Evolutionary conservation across 2,888 invertebrate species (phyloP), one percentile per base, ranked within the genome.

Genomic region (Cartodere bifasciata): DNA sequence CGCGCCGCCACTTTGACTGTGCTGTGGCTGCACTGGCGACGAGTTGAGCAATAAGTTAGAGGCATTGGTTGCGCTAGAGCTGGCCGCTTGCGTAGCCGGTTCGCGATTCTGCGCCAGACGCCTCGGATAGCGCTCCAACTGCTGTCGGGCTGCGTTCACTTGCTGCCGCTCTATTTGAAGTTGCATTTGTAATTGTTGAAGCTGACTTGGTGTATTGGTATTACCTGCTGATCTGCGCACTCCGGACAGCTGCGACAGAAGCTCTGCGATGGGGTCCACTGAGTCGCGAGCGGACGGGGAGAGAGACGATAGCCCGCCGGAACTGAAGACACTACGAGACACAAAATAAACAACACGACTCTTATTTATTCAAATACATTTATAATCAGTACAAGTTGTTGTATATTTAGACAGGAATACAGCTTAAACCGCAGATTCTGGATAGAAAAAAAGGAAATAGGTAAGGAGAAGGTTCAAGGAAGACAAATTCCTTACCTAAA

Each of bases 121-220:
- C 47, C 88, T 73, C 46, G 90, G 90, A 58, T 88, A 69, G 40
- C 90, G 72, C 63, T 91, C 90, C 53, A 90, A 62, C 61, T 88
- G 87, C 63, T 88, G 88, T 43, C 90, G 75, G 40, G 82, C 81
- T 52, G 80, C 82, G 51, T 68, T 75, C 47, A 83, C 87, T 70
- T 90, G 83, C 63, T 91, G 83, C 49, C 87, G 69, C 62, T 88
- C 87, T 41, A 87, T 68, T 61, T 91, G 91, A 55, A 88, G 66
- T 64, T 92, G 92, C 87, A 92, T 90, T 67, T 92, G 91, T 49
- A 92, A 66, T 58, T 92, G 91, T 58, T 91, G 91, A 56, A 92
- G 67, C 61, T 86, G 85, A 46, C 80, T 78, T 46, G 84, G 80
- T 48, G 72, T 70, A 44, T 63, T 64, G 35, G 62, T 62, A 42